phyloP scores from a whole-genome alignment of 37 sponge, comb jelly and placozoan species.

The Axinella damicornis region DNA sequence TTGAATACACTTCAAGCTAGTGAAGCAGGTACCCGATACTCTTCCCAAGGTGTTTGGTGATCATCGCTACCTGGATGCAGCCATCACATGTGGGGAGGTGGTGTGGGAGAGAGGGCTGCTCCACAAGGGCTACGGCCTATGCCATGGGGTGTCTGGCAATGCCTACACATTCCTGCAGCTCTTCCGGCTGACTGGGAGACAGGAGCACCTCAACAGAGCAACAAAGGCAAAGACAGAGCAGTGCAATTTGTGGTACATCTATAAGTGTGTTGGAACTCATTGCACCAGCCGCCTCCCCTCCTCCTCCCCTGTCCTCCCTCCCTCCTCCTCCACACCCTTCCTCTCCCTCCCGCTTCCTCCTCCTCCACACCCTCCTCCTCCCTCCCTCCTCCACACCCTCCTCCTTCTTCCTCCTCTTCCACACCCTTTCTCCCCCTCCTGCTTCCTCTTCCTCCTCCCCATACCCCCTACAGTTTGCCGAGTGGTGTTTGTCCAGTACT shows the following conservation, averaged over 20 bases:
- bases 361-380: too few species aligned
- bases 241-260: neutral
- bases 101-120: slow-evolving; percentile 92
- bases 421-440: too few species aligned
- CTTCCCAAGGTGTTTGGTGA: slow-evolving; percentile 67
- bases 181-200: slow-evolving; percentile 71
- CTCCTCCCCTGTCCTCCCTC: neutral
- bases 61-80: slow-evolving; percentile 63
- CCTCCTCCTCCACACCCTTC: neutral
- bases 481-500: slow-evolving; percentile 79
- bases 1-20: too few species aligned
- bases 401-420: neutral
- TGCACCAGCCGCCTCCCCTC: neutral
- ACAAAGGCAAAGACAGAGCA: slow-evolving; percentile 36
- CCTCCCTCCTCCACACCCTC: neutral
- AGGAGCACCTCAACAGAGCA: slow-evolving; percentile 71
- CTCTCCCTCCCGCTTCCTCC: too few species aligned
- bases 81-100: slow-evolving; percentile 72
- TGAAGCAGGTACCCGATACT: neutral
- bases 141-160: slow-evolving; percentile 96
- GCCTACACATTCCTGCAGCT: slow-evolving; percentile 93
- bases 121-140: slow-evolving; percentile 90
- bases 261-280: neutral
- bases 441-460: too few species aligned
- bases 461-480: slow-evolving; percentile 78